phyloP scores from a whole-genome alignment of 2,888 invertebrate genomes.

The Gnatocerus cornutus region DNA sequence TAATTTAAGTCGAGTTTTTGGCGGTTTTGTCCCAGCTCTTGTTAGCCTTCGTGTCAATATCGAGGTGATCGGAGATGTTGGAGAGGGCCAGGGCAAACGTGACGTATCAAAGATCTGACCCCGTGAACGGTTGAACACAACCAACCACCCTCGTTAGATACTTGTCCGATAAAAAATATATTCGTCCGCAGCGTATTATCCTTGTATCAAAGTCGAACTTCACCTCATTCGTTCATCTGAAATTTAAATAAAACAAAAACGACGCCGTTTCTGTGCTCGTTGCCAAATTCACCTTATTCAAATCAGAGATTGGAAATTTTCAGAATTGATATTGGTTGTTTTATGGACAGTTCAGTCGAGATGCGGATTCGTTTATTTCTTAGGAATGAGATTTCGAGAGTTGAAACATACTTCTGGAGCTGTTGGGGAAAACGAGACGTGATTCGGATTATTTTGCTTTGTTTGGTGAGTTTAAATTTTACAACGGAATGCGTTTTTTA shows the following conservation, averaged over 20 bases:
- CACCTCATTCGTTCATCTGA: conserved; percentile 15
- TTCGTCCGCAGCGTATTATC: conserved; percentile 49
- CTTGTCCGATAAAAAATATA: conserved; percentile 66
- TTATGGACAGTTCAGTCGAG: conserved; percentile 21
- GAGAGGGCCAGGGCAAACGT: conserved; percentile 63
- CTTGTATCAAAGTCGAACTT: conserved; percentile 33
- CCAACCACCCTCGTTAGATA: conserved; percentile 64
- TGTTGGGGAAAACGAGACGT: no score
- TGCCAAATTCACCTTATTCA: conserved; percentile 6
- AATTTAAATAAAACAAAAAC: conserved; percentile 33
- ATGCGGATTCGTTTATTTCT: conserved; percentile 27
- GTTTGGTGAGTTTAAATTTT: no score
- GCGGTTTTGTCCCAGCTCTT: conserved; percentile 19
- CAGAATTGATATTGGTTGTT: conserved; percentile 29
- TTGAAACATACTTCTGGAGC: neutral
- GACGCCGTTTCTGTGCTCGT: neutral
- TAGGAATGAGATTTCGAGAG: conserved; percentile 8
- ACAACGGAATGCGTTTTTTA: no score
- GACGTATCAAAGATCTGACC: conserved; percentile 70
- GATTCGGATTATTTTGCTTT: no score
- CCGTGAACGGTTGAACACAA: conserved; percentile 55
- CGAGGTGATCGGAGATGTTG: conserved; percentile 60
- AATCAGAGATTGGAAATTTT: conserved; percentile 17
- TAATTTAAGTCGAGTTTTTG: neutral
- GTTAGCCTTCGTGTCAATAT: conserved; percentile 57